These are phyloP conservation scores for Drosophila saltans DNA, from an alignment of 1,140 invertebrate genomes.

Conservation along the genomic window DNA sequence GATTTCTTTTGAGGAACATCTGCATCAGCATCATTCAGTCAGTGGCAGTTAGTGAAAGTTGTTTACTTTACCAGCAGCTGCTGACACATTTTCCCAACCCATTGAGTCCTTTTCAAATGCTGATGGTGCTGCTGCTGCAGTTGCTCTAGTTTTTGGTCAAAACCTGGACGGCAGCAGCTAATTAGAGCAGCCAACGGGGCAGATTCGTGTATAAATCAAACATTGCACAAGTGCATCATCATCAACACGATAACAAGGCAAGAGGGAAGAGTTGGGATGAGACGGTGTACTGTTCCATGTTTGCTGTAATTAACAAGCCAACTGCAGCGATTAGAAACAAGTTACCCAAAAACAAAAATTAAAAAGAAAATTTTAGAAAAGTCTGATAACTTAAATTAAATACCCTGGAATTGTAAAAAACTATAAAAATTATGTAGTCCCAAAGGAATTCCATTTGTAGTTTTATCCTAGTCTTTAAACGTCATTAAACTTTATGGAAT, in stretches of 20 bases:
- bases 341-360: slow-evolving; percentile 50
- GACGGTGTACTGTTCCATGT: slow-evolving; percentile 41
- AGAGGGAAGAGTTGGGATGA: not conserved
- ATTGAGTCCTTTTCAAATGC: slow-evolving; percentile 51
- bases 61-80: slow-evolving; percentile 53
- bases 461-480: too few species aligned
- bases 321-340: slow-evolving; percentile 63
- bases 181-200: slow-evolving; percentile 63
- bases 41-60: slow-evolving; percentile 65
- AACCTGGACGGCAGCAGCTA: slow-evolving; percentile 42
- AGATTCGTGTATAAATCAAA: slow-evolving; percentile 64
- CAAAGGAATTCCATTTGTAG: too few species aligned
- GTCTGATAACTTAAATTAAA: not conserved
- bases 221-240: slow-evolving; percentile 62
- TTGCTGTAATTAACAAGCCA: slow-evolving; percentile 76
- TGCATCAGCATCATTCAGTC: slow-evolving; percentile 13
- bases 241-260: slow-evolving; percentile 17
- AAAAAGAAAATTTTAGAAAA: not conserved
- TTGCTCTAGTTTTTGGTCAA: slow-evolving; percentile 45
- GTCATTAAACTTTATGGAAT: too few species aligned
- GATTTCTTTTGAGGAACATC: slow-evolving; percentile 31
- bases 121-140: slow-evolving; percentile 11
- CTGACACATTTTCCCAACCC: slow-evolving; percentile 66
- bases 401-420: not conserved
- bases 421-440: too few species aligned